Evolutionary conservation across 1,140 invertebrate genomes (phyloP).

Genomic region (Drosophila tani): DNA sequence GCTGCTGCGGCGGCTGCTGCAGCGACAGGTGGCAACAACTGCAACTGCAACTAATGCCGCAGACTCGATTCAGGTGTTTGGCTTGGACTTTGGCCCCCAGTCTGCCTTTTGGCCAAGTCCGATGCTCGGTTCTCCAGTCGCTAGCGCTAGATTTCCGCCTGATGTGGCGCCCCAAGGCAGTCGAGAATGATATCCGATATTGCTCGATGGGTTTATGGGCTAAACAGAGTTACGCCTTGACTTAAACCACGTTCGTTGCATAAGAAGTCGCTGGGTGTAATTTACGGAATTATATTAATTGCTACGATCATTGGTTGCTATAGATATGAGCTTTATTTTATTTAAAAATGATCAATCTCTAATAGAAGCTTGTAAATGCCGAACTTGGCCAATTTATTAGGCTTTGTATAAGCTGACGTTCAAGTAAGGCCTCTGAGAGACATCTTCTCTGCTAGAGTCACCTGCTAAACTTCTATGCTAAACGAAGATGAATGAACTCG

Average conservation of each 20-base stretch:
- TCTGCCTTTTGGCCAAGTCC: conserved; percentile 45
- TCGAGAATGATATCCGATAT: conserved; percentile 50
- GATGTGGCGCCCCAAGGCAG: conserved; percentile 52
- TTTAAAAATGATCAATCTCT: not conserved
- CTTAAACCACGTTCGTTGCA: conserved; percentile 35
- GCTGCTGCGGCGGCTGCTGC: conserved; percentile 9
- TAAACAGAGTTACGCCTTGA: conserved; percentile 30
- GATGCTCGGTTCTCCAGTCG: conserved; percentile 22
- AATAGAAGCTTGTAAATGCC: not conserved
- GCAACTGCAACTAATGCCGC: conserved; percentile 53
- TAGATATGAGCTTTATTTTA: not conserved
- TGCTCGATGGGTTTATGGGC: conserved; percentile 46
- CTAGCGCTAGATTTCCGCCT: conserved; percentile 45
- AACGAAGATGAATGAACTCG: conserved; percentile 58
- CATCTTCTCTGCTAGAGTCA: conserved; percentile 8
- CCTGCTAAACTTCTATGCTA: conserved; percentile 46
- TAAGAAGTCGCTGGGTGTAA: conserved; percentile 18
- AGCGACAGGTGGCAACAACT: conserved; percentile 56
- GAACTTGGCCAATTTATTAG: not conserved
- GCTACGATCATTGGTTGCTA: not conserved
- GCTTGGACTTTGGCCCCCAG: conserved; percentile 46
- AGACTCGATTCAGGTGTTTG: conserved; percentile 40
- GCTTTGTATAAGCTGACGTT: not conserved
- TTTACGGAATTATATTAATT: conserved; percentile 19
- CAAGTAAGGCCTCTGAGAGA: not conserved